A percentile compares a stretch with the other conserved stretches of the same genome.
These are phyloP conservation scores for Clarias fuscus DNA, from an alignment of 2,797 vertebrate genomes.

Conservation along the genomic window DNA sequence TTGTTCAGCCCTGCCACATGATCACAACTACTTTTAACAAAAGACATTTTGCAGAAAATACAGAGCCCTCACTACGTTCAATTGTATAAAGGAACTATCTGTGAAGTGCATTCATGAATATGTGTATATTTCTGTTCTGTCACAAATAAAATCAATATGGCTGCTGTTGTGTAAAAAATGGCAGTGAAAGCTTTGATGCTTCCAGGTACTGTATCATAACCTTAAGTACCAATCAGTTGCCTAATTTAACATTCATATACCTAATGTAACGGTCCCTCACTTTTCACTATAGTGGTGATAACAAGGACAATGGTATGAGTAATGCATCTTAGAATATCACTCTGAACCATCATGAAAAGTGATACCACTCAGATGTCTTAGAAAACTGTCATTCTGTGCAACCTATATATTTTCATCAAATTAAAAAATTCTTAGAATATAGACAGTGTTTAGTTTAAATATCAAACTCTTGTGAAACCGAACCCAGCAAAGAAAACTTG, in stretches of 20 bases:
- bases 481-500: constrained; percentile 50
- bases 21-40: constrained; percentile 14
- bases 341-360: neutral
- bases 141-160: neutral
- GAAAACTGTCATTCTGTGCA: neutral
- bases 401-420: neutral
- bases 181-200: neutral
- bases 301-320: neutral
- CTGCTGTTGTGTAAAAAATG: neutral
- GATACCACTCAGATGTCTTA: neutral
- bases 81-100: neutral
- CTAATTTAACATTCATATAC: too few relatives aligned
- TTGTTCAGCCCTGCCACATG: constrained; percentile 4
- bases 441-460: constrained; percentile 14
- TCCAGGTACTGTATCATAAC: neutral
- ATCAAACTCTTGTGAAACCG: constrained; percentile 51
- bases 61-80: neutral
- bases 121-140: neutral
- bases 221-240: too few relatives aligned
- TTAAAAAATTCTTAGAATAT: too few relatives aligned
- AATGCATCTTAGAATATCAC: neutral
- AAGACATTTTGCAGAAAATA: neutral
- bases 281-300: neutral
- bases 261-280: too few relatives aligned
- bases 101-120: neutral